Base-by-base conservation (phyloP, 2,113 vertebrate species). In the Dasyornis broadbenti region DNA sequence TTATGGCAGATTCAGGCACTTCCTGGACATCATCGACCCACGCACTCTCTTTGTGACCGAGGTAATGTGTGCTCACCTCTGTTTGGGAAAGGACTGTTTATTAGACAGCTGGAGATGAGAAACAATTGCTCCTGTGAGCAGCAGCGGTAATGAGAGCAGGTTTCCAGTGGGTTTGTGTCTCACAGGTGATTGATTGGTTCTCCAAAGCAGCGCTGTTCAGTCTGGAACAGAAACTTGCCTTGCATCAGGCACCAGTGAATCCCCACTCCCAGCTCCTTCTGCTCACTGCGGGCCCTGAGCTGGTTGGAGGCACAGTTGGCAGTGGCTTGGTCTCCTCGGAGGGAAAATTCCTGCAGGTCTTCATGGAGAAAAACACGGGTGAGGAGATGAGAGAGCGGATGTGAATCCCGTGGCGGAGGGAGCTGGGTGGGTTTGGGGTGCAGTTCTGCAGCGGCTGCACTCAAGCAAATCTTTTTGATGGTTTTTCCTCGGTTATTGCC, bases 11-110 rank as follows among this genome's bases (percentile, higher is more conserved):
- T 98, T 99, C 97, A 97, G 98, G 77, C 99, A 99, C 97, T 99
- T 99, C 97, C 72, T 99, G 98, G 98, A 99, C 94, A 98, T 99
- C 97, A 99, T 99, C 7, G 99, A 99, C 94, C 99, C 99, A 2
- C 98, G 98, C 47, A 99, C 99, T 0, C 98, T 99, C 63, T 99
- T 99, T 66, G 98, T 99, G 69, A 98, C 98, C 3, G 98, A 99
- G 99, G 99, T 99, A 98, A 98, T 0, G 63, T 47, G 22, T 9
- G 14, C 3, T 0, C 15, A 0, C 49, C 68, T 65, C 78, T 20
- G 56, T 20, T 80, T 11, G 8, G 21, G 18, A 0, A 28, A n/a
- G 19, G 50, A 1, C 57, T 53, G 3, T 18, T 49, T 22, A 8
- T 83, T 9, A 22, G 44, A 0, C 30, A n/a, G 64, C 40, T 40